These are phyloP conservation scores for Thaleichthys pacificus DNA, from an alignment of 2,797 vertebrate species.

Conservation along the genomic window DNA sequence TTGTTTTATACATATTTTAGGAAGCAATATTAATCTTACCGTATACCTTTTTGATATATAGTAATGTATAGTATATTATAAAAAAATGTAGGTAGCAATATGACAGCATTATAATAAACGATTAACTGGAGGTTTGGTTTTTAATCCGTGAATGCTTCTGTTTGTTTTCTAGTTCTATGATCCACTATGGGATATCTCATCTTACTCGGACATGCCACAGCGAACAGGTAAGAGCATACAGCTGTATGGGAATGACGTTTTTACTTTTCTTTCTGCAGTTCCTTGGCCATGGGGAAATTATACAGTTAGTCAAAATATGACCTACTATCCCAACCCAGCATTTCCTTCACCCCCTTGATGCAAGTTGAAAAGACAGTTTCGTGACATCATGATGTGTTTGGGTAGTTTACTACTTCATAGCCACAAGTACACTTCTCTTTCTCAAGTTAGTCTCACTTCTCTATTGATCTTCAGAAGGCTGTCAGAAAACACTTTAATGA, in stretches of 20 bases:
- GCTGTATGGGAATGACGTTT: not conserved
- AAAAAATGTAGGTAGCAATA: conserved; percentile 8
- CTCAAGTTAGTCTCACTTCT: conserved; percentile 62
- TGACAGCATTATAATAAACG: not conserved
- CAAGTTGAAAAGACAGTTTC: conserved; percentile 51
- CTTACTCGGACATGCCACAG: conserved; percentile 35
- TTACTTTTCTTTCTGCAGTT: not conserved
- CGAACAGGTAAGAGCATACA: conserved; percentile 61
- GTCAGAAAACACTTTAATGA: conserved; percentile 9
- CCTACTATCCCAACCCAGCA: not conserved
- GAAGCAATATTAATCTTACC: not conserved
- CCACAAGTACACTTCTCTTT: conserved; percentile 18
- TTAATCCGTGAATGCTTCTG: not conserved
- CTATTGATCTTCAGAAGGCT: conserved; percentile 20
- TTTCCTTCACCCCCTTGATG: not conserved
- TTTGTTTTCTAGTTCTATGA: conserved; percentile 52
- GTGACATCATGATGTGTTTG: conserved; percentile 22
- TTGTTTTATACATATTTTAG: not conserved
- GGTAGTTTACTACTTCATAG: conserved; percentile 11
- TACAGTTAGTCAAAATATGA: too few species aligned
- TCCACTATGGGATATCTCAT: conserved; percentile 57
- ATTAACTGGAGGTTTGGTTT: not conserved
- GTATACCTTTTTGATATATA: not conserved
- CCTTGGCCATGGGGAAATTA: not conserved
- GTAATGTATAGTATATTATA: not conserved